A percentile compares a stretch with the other conserved stretches of the same genome.
Evolutionary conservation across 2,113 vertebrate species (phyloP).

Genomic region (Bubo bubo): DNA sequence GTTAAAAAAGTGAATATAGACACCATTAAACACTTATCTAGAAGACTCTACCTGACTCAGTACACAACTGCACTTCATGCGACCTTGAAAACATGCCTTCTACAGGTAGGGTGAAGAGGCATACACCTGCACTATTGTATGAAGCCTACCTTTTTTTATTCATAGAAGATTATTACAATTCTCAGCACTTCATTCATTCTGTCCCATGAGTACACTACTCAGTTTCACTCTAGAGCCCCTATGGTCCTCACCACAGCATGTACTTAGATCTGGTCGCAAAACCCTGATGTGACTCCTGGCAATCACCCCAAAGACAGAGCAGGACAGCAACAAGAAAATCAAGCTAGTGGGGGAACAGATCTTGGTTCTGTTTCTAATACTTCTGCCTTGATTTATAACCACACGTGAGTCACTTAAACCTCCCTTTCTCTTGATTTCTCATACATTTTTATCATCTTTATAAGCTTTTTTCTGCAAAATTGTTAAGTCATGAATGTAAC

Average conservation of each 20-base stretch:
- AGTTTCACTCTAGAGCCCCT: background rate
- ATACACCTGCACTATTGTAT: accelerated
- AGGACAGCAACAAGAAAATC: background rate
- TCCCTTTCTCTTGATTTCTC: background rate
- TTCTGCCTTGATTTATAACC: background rate
- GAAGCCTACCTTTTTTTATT: background rate
- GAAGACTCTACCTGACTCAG: background rate
- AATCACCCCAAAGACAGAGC: background rate
- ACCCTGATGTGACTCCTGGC: background rate
- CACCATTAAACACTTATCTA: background rate
- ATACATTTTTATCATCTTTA: background rate
- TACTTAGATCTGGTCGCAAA: background rate
- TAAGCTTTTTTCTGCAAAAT: background rate
- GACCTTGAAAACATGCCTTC: background rate
- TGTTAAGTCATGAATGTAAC: accelerated
- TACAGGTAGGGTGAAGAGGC: background rate
- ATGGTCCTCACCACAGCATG: accelerated
- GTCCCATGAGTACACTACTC: background rate
- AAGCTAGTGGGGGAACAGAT: background rate
- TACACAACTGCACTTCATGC: background rate
- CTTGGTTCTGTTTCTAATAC: background rate
- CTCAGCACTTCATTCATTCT: background rate
- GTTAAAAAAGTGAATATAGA: background rate
- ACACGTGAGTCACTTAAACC: background rate
- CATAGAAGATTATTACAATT: background rate